phyloP scores from a whole-genome alignment of 2,888 invertebrate species.

The Hydrotaea cyrtoneurina region DNA sequence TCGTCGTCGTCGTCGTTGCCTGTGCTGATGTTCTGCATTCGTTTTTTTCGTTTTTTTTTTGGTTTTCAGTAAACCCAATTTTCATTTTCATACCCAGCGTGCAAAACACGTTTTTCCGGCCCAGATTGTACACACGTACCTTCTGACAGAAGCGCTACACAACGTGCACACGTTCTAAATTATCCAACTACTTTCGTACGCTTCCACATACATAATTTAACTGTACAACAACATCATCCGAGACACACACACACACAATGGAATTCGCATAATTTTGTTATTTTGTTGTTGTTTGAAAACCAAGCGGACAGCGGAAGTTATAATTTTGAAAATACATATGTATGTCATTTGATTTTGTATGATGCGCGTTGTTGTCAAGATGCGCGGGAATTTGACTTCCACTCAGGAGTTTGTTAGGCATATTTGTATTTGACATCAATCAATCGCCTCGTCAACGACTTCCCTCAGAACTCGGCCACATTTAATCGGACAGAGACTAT shows the following conservation, averaged over 20 bases:
- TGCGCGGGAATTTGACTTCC: not conserved
- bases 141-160: conserved; percentile 42
- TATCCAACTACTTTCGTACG: conserved; percentile 52
- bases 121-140: conserved; percentile 49
- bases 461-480: too few relatives aligned
- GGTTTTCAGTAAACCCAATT: conserved; percentile 55
- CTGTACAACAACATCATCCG: conserved; percentile 3
- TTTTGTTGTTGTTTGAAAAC: not conserved
- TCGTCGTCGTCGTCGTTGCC: conserved; percentile 26
- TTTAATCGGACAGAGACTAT: too few relatives aligned
- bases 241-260: conserved; percentile 6
- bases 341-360: conserved; percentile 13
- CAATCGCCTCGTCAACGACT: too few relatives aligned
- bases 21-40: not conserved
- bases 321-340: conserved; percentile 28
- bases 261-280: conserved; percentile 30
- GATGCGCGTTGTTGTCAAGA: conserved; percentile 7
- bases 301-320: conserved; percentile 26
- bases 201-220: conserved; percentile 64
- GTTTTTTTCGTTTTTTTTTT: conserved; percentile 23
- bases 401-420: not conserved
- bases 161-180: conserved; percentile 51
- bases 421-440: not conserved
- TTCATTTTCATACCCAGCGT: conserved; percentile 52
- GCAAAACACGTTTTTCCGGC: conserved; percentile 67